phyloP scores from a whole-genome alignment of 2,888 invertebrate species.

The Thereva unica region DNA sequence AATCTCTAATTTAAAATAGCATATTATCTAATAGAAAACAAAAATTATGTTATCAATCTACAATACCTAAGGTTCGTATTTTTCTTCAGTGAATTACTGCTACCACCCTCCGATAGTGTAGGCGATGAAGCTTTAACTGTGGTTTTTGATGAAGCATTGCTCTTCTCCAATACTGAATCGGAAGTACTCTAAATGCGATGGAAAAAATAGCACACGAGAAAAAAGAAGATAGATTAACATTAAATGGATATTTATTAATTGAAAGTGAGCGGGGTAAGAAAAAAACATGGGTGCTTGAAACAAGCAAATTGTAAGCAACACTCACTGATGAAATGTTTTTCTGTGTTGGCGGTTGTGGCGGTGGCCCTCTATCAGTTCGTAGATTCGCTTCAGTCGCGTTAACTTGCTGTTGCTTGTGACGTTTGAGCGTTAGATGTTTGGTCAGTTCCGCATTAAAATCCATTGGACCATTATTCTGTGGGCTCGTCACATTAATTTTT shows the following conservation, averaged over 20 bases:
- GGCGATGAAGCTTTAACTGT: constrained; percentile 52
- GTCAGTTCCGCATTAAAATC: constrained; percentile 58
- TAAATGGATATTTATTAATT: constrained; percentile 20
- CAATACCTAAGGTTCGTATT: constrained; percentile 39
- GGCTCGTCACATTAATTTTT: constrained; percentile 21
- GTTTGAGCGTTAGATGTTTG: constrained; percentile 57
- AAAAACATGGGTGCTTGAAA: too few relatives aligned
- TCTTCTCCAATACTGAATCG: constrained; percentile 63
- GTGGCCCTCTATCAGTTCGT: constrained; percentile 70
- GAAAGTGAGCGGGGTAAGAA: neutral
- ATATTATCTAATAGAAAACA: neutral
- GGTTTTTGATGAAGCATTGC: constrained; percentile 48
- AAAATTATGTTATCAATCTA: neutral
- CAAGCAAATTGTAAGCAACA: constrained; percentile 28
- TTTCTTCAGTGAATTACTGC: constrained; percentile 38
- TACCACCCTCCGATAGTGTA: constrained; percentile 53
- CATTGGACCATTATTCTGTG: constrained; percentile 45
- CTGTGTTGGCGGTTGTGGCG: constrained; percentile 80
- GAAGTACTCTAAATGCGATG: constrained; percentile 62
- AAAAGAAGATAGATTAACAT: neutral
- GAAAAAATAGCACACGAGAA: constrained; percentile 11
- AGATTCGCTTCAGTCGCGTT: constrained; percentile 57
- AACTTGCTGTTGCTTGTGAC: constrained; percentile 45
- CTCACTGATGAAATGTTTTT: constrained; percentile 68
- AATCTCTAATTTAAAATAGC: neutral